Evolutionary conservation across 2,888 invertebrate species (phyloP), one percentile per base, ranked within the genome.

Genomic region (Agrotis ipsilon): DNA sequence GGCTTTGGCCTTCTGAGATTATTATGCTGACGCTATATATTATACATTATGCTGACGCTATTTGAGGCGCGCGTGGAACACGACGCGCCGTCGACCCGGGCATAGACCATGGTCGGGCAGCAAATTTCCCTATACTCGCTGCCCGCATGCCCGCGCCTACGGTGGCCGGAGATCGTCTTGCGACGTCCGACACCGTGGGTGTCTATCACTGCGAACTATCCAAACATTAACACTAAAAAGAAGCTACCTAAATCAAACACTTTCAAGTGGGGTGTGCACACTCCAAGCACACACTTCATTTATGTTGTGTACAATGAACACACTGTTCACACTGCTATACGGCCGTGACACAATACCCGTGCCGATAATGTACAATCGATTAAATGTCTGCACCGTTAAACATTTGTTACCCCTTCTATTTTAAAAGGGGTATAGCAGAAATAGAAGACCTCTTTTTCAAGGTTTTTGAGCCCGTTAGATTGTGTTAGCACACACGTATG

Each of bases 361-460:
- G 74, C 83, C 85, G 83, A 88, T 87, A 90, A 85, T 84, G 82
- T 75, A 63, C 68, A 83, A 91, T 91, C 89, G 92, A 91, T 91
- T 90, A 84, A 66, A 85, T 83, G 87, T 87, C 87, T 78, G 64
- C 77, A 75, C 54, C 59, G 81, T 83, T 80, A 82, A 85, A 86
- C 86, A 84, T 80, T 65, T 75, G 68, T 68, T 79, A 65, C 64
- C 66, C 79, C 39, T 74, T 79, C 67, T 80, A 70, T 80, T 72
- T 68, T 66, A 57, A 80, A 66, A 68, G 51, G 48, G 72, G 72
- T 72, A 27, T 39, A 1, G 51, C 66, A 81, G 49, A 78, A 81
- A 71, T 78, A 78, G 82, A 72, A 78, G 43, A 49, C 54, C 63
- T 49, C 57, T 14, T 45, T 63, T 81, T 76, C 77, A 81, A 77